phyloP scores from a whole-genome alignment of 2,113 vertebrate genomes.

The Caranx ignobilis region DNA sequence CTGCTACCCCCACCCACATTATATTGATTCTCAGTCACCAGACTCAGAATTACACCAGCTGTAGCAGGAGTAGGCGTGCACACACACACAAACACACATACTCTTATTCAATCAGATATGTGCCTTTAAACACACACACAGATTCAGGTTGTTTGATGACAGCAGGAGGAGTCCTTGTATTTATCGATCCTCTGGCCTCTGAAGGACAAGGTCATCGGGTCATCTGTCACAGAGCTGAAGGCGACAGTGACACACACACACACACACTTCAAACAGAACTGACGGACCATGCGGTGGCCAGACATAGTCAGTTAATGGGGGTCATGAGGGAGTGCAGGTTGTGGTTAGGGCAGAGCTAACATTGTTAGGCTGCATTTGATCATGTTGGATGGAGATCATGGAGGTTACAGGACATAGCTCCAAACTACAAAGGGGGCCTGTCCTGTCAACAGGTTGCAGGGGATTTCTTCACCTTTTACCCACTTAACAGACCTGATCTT shows the following conservation, averaged over 20 bases:
- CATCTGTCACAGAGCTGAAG: constrained; percentile 67
- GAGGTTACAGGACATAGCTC: constrained; percentile 60
- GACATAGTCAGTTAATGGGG: constrained; percentile 66
- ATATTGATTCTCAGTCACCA: constrained; percentile 61
- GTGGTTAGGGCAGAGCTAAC: constrained; percentile 65
- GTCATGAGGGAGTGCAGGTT: constrained; percentile 69
- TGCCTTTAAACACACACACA: constrained; percentile 33
- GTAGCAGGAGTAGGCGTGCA: constrained; percentile 18
- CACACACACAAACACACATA: constrained; percentile 1
- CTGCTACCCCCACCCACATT: background rate
- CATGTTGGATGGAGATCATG: constrained; percentile 46
- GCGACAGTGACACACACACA: constrained; percentile 55
- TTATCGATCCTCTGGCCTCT: constrained; percentile 73
- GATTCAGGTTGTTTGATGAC: constrained; percentile 63
- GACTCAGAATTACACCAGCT: constrained; percentile 38
- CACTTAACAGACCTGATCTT: constrained; percentile 10
- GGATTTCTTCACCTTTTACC: constrained; percentile 49
- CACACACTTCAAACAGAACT: constrained; percentile 69
- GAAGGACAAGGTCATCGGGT: constrained; percentile 77
- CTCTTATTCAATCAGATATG: background rate
- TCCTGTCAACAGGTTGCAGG: constrained; percentile 47
- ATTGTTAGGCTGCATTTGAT: constrained; percentile 69
- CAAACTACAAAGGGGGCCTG: constrained; percentile 56
- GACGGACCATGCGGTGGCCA: constrained; percentile 48
- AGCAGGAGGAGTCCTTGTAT: constrained; percentile 58